phyloP scores from a whole-genome alignment of 1,140 invertebrate species.

The Tetramorium simillimum region DNA sequence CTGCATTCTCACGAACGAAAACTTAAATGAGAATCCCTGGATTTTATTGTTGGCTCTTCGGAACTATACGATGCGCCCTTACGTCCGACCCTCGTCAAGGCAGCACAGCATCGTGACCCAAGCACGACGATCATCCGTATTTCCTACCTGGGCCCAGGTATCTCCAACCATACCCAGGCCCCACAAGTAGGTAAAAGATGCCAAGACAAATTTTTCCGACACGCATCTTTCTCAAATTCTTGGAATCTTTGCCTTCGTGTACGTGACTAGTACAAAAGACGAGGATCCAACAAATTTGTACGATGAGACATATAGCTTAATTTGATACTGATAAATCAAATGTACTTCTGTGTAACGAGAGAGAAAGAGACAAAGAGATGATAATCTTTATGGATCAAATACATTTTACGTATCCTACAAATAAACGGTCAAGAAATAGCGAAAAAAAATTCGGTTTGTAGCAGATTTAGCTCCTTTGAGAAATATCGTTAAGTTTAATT shows the following conservation, averaged over 20 bases:
- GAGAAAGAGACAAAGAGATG: neutral
- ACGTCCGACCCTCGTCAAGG: slow-evolving; percentile 71
- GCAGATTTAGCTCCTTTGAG: neutral
- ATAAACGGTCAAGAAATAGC: neutral
- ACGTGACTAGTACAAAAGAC: slow-evolving; percentile 9
- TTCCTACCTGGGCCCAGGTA: slow-evolving; percentile 72
- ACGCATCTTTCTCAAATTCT: slow-evolving; percentile 26
- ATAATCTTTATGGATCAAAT: neutral
- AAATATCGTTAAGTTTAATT: slow-evolving; percentile 10
- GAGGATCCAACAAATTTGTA: neutral
- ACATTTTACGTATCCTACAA: neutral
- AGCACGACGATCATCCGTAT: slow-evolving; percentile 33
- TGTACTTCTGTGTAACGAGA: neutral
- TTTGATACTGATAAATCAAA: neutral
- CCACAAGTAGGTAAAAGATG: slow-evolving; percentile 8
- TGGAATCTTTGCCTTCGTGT: neutral
- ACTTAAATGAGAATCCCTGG: slow-evolving; percentile 55
- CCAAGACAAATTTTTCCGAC: slow-evolving; percentile 2
- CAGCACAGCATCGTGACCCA: slow-evolving; percentile 40
- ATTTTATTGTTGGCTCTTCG: slow-evolving; percentile 43
- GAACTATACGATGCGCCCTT: slow-evolving; percentile 41
- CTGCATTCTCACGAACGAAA: neutral
- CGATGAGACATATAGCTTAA: neutral
- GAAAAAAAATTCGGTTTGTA: neutral
- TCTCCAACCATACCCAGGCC: neutral